A percentile compares a stretch with the other conserved stretches of the same genome.
Conservation (phyloP, 2,113 vertebrate genomes). For the Microtus oregoni region DNA sequence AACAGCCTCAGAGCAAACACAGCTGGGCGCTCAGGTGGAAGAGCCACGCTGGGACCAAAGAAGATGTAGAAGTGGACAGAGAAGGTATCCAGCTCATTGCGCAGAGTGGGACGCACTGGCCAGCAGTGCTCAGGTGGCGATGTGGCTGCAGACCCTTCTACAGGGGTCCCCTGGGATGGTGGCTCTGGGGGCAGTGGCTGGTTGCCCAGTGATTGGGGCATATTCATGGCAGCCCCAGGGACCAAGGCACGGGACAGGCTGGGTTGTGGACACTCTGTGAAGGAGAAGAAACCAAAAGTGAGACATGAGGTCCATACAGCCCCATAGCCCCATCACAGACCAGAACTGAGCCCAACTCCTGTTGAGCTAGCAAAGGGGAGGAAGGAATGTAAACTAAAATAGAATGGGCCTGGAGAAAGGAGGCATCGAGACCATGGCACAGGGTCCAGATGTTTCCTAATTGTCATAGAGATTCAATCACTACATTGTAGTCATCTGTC, state of each 20-base stretch:
- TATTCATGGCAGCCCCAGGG: conserved; percentile 93
- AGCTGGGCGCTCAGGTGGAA: conserved; percentile 93
- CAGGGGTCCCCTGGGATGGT: conserved; percentile 55
- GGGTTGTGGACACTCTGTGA: conserved; percentile 93
- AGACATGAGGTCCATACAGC: not conserved
- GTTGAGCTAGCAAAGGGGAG: not conserved
- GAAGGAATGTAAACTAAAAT: not conserved
- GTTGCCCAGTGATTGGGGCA: conserved; percentile 96
- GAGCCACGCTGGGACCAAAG: conserved; percentile 96
- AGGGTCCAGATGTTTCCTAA: not conserved
- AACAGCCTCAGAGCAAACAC: conserved; percentile 96
- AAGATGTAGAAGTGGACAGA: conserved; percentile 99
- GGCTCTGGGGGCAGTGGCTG: conserved; percentile 83
- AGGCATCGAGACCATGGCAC: not conserved
- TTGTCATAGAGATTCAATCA: not conserved
- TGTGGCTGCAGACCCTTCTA: not conserved
- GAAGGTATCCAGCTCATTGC: conserved; percentile 98
- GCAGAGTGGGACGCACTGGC: conserved; percentile 95
- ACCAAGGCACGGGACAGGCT: conserved; percentile 89
- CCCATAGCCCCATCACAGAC: not conserved
- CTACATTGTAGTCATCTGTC: conserved; percentile 1
- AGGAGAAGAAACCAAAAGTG: not conserved
- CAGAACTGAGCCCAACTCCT: not conserved
- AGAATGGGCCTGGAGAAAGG: not conserved
- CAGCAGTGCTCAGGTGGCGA: conserved; percentile 88